phyloP scores from a whole-genome alignment of 2,888 invertebrate genomes.

The Brassicogethes aeneus region DNA sequence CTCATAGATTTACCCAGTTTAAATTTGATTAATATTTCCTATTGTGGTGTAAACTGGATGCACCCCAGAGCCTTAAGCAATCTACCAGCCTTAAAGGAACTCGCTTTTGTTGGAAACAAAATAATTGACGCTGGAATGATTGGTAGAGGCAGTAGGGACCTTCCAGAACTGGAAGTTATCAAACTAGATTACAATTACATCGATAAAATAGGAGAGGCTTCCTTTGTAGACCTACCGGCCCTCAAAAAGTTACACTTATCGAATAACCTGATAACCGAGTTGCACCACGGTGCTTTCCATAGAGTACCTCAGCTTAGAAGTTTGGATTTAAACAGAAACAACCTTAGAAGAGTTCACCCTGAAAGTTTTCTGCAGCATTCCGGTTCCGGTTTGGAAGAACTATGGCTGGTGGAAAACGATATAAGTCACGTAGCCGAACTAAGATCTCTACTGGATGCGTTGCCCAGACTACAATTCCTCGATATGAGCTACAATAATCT shows the following conservation, averaged over 20 bases:
- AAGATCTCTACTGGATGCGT: constrained; percentile 62
- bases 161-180: constrained; percentile 61
- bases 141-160: constrained; percentile 66
- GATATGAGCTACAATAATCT: constrained; percentile 73
- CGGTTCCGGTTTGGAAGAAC: constrained; percentile 66
- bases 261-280: constrained; percentile 63
- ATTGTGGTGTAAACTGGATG: constrained; percentile 67
- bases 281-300: constrained; percentile 74
- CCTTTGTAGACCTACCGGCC: constrained; percentile 69
- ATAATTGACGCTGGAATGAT: constrained; percentile 74
- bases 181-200: constrained; percentile 65
- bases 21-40: constrained; percentile 62
- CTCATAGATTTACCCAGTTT: constrained; percentile 54
- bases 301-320: constrained; percentile 63
- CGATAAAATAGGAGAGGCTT: constrained; percentile 62
- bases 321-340: constrained; percentile 69
- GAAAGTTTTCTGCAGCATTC: constrained; percentile 72
- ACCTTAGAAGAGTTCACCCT: constrained; percentile 67
- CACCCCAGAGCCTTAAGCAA: constrained; percentile 68
- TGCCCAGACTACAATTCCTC: constrained; percentile 68
- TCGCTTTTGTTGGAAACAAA: constrained; percentile 63
- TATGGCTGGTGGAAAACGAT: constrained; percentile 68
- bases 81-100: constrained; percentile 59
- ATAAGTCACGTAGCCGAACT: constrained; percentile 67
- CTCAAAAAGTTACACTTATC: constrained; percentile 59